These are phyloP conservation scores for Fundulus diaphanus DNA, from an alignment of 2,797 vertebrate species.

Conservation along the genomic window DNA sequence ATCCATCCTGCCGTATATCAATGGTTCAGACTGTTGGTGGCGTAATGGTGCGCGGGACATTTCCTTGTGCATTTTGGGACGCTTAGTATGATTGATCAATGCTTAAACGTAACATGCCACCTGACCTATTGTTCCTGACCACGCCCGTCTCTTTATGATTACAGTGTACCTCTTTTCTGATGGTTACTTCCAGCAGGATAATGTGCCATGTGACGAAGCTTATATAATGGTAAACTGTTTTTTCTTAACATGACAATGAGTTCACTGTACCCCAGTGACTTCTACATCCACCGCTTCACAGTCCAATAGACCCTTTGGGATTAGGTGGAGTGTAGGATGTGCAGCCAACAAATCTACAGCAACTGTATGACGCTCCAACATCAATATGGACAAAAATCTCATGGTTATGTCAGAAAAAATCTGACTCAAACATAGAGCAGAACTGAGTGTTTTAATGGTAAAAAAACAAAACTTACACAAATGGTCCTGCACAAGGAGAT, in stretches of 20 bases:
- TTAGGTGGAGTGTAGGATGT: background rate
- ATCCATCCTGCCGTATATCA: background rate
- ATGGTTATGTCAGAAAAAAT: too few species aligned
- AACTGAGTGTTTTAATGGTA: too few species aligned
- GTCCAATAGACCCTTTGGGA: background rate
- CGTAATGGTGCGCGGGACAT: background rate
- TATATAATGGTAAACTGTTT: background rate
- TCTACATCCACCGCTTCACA: background rate
- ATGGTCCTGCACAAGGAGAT: too few species aligned
- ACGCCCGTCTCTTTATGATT: background rate
- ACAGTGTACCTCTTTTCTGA: background rate
- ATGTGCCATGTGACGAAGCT: background rate
- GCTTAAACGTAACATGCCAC: background rate
- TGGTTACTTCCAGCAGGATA: background rate
- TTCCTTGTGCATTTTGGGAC: background rate
- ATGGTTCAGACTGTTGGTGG: background rate
- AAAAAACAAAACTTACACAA: too few species aligned
- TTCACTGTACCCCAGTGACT: background rate
- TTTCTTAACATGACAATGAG: background rate
- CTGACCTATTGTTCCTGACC: background rate
- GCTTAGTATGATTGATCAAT: background rate
- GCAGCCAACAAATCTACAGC: background rate
- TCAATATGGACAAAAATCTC: background rate
- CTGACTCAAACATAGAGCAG: too few species aligned
- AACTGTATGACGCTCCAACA: background rate